These are phyloP conservation scores for Ectemnius continuus DNA, from an alignment of 2,888 invertebrate species.

Conservation along the genomic window DNA sequence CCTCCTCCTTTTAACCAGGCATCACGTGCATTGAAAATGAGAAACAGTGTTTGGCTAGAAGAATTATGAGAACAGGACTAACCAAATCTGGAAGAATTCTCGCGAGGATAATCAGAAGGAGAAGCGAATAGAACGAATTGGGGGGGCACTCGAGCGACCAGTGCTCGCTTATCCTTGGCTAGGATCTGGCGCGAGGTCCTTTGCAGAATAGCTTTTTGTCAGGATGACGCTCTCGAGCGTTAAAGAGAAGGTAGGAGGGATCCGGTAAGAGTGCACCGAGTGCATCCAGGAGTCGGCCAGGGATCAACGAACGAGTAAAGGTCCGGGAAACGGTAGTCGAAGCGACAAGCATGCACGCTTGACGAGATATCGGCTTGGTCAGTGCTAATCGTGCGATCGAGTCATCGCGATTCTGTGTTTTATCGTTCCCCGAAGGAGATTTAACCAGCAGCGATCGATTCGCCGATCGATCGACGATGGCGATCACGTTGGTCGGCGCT, in stretches of 20 bases:
- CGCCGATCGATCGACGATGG: constrained; percentile 65
- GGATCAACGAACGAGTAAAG: constrained; percentile 46
- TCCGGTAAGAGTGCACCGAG: no score
- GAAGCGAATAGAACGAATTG: no score
- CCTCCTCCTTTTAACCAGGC: no score
- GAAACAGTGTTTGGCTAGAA: constrained; percentile 4
- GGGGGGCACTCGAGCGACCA: no score
- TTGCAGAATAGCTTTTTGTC: no score
- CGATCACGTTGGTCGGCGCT: constrained; percentile 72
- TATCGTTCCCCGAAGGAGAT: constrained; percentile 70
- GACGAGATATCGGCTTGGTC: constrained; percentile 34
- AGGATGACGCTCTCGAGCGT: no score
- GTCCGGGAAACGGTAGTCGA: constrained; percentile 34
- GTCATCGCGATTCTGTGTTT: constrained; percentile 47
- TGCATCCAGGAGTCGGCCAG: background rate
- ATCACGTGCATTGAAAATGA: constrained; percentile 20
- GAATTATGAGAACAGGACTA: no score
- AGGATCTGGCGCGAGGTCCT: no score
- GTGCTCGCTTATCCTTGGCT: no score
- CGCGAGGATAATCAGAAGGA: no score
- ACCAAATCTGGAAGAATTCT: no score
- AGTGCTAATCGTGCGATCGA: constrained; percentile 54
- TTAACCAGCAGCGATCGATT: constrained; percentile 50
- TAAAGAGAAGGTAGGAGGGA: no score
- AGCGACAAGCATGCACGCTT: constrained; percentile 7